These are phyloP conservation scores for Panurus biarmicus DNA, from an alignment of 2,113 vertebrate species.

Conservation along the genomic window DNA sequence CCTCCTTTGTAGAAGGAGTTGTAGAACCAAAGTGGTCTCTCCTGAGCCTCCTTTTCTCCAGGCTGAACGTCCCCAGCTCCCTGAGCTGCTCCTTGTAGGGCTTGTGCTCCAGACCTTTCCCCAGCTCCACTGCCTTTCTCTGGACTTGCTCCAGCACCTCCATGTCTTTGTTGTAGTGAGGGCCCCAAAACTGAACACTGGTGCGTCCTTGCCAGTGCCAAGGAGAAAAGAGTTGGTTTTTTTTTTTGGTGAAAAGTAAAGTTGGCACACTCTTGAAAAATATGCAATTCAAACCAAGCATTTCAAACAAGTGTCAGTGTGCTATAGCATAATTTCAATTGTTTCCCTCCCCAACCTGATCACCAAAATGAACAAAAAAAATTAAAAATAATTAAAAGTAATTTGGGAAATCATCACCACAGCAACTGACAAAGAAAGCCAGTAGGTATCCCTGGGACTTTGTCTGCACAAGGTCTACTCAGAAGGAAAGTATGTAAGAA, in stretches of 20 bases:
- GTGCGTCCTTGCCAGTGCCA: too few species aligned
- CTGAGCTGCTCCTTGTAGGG: background rate
- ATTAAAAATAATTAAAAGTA: background rate
- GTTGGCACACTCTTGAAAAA: background rate
- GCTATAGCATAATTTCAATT: background rate
- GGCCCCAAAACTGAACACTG: background rate
- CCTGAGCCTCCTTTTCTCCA: background rate
- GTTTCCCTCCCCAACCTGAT: accelerated
- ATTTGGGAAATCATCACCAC: background rate
- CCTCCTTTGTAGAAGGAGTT: background rate
- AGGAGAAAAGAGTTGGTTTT: background rate
- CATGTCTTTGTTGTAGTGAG: background rate
- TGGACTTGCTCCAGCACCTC: background rate
- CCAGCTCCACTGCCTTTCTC: accelerated
- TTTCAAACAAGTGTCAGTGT: background rate
- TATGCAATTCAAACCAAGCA: background rate
- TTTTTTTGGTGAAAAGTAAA: background rate
- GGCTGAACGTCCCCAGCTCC: background rate
- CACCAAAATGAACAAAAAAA: background rate
- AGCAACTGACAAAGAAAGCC: background rate
- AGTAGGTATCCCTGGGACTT: background rate
- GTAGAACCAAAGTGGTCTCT: background rate
- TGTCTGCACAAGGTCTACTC: background rate
- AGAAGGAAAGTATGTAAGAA: background rate
- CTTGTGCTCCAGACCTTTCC: background rate